Evolutionary conservation across 1,140 invertebrate genomes (phyloP).

Genomic region (Parapsyche elsis): DNA sequence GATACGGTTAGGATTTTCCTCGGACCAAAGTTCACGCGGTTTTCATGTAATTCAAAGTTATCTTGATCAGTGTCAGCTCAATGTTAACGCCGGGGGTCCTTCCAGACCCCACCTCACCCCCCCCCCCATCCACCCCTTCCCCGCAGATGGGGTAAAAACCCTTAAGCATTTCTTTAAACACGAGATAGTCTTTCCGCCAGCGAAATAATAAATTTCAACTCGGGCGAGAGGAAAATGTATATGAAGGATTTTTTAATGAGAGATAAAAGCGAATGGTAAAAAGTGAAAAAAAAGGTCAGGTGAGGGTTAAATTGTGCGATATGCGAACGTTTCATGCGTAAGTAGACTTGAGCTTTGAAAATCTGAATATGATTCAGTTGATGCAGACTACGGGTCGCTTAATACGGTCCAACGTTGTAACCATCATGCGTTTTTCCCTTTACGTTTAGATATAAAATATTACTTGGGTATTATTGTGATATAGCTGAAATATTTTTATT

Average conservation of each 20-base stretch:
- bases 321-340: neutral
- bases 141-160: conserved; percentile 17
- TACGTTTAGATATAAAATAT: too few species aligned
- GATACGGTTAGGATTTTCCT: conserved; percentile 9
- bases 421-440: too few species aligned
- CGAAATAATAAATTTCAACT: conserved; percentile 39
- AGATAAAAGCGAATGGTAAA: conserved; percentile 7
- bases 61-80: conserved; percentile 38
- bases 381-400: too few species aligned
- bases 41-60: conserved; percentile 41
- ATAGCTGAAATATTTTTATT: too few species aligned
- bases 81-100: conserved; percentile 22
- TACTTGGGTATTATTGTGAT: too few species aligned
- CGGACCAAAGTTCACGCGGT: conserved; percentile 35
- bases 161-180: conserved; percentile 29
- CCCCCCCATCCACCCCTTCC: neutral
- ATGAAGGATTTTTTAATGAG: conserved; percentile 28
- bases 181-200: conserved; percentile 27
- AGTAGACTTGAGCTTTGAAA: conserved; percentile 8
- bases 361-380: neutral
- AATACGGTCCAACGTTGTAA: too few species aligned
- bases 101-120: neutral
- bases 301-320: conserved; percentile 3
- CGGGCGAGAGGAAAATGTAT: conserved; percentile 20
- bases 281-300: neutral